Evolutionary conservation across 2,113 vertebrate genomes (phyloP).

Genomic region (Alethe diademata): DNA sequence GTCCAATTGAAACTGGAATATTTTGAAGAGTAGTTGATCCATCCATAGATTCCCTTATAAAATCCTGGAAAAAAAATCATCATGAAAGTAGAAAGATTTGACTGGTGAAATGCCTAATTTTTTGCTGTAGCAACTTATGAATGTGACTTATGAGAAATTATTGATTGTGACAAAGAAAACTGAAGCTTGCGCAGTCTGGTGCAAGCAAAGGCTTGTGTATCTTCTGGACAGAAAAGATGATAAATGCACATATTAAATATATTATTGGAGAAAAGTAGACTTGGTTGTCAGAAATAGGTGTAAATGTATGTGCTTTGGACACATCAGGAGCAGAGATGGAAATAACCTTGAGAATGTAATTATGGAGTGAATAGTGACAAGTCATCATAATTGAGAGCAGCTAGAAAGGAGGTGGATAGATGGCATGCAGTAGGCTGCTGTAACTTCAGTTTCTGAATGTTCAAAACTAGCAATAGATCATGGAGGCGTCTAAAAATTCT

Average conservation of each 20-base stretch:
- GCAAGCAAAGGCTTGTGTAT: not conserved
- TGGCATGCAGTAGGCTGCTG: slow-evolving; percentile 14
- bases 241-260: slow-evolving; percentile 37
- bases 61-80: not conserved
- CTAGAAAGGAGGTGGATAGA: slow-evolving; percentile 24
- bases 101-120: not conserved
- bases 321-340: slow-evolving; percentile 21
- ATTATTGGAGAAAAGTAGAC: slow-evolving; percentile 34
- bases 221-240: slow-evolving; percentile 5
- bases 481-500: not conserved
- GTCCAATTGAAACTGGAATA: not conserved
- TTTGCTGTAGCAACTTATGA: not conserved
- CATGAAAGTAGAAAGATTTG: not conserved
- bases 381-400: slow-evolving; percentile 13
- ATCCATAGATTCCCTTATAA: not conserved
- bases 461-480: not conserved
- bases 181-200: not conserved
- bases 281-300: slow-evolving; percentile 43
- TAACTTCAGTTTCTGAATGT: slow-evolving; percentile 2
- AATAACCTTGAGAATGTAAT: slow-evolving; percentile 57
- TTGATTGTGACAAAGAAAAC: slow-evolving; percentile 33
- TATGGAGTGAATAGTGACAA: slow-evolving; percentile 26
- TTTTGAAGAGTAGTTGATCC: not conserved
- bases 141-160: slow-evolving; percentile 3
- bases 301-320: slow-evolving; percentile 33